Conservation (phyloP, 2,797 vertebrate genomes). For the Naso thynnoides region DNA sequence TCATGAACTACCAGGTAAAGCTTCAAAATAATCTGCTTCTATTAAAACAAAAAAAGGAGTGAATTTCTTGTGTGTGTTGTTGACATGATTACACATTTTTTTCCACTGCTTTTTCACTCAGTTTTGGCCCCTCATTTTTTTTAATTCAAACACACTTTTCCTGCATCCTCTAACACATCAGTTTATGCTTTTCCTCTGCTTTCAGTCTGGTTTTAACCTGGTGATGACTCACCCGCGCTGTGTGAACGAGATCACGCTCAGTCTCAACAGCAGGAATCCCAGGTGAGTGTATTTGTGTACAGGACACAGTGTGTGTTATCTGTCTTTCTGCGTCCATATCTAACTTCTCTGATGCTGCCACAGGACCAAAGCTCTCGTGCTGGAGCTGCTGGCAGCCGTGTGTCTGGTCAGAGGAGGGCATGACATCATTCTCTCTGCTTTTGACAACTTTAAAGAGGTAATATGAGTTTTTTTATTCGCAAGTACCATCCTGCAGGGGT, state of each 20-base stretch:
- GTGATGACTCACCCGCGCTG: slow-evolving; percentile 97
- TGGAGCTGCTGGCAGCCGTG: slow-evolving; percentile 94
- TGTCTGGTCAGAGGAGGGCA: slow-evolving; percentile 96
- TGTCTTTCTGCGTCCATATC: background rate
- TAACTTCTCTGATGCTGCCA: slow-evolving; percentile 14
- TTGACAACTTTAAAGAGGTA: slow-evolving; percentile 97
- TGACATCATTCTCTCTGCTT: slow-evolving; percentile 94
- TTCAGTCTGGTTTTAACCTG: slow-evolving; percentile 95
- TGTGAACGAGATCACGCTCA: slow-evolving; percentile 96
- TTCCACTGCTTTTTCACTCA: background rate
- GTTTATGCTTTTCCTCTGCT: slow-evolving; percentile 1
- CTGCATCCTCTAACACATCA: background rate
- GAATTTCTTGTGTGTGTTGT: rapidly evolving
- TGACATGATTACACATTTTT: background rate
- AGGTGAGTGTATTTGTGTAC: slow-evolving; percentile 82
- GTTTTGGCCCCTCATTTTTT: background rate
- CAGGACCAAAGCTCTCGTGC: slow-evolving; percentile 94
- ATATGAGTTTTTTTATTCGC: background rate
- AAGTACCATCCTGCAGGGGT: background rate
- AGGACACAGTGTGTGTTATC: background rate
- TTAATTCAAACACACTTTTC: background rate
- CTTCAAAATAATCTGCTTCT: background rate
- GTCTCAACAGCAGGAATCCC: slow-evolving; percentile 95
- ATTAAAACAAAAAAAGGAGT: background rate
- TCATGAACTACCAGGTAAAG: slow-evolving; percentile 98